Evolutionary conservation across 2,888 invertebrate genomes (phyloP).

Genomic region (Mactromeris polynyma): DNA sequence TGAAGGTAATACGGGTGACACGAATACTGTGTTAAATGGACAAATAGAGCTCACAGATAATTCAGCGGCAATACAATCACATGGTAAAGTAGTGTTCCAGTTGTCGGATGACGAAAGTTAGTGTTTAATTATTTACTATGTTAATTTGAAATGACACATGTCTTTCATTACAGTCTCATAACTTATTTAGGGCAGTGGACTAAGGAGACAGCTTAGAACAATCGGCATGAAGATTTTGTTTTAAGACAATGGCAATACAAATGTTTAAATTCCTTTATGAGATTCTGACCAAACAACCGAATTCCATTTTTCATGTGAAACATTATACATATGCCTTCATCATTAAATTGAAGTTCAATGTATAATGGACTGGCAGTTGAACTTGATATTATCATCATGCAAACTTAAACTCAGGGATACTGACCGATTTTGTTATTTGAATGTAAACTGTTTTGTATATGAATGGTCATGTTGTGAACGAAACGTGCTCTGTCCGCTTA

Average conservation of each 20-base stretch:
- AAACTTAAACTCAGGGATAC: neutral
- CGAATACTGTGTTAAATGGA: neutral
- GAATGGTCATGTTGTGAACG: no score
- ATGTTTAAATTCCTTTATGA: no score
- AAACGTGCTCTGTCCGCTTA: no score
- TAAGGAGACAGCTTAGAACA: no score
- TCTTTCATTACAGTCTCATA: neutral
- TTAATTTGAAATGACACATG: neutral
- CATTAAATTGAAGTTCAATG: neutral
- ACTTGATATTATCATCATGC: neutral
- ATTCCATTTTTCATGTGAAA: neutral
- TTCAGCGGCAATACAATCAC: neutral
- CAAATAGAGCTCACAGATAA: neutral
- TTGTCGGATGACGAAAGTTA: constrained; percentile 18
- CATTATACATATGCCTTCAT: neutral
- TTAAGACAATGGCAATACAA: no score
- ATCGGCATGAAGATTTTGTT: no score
- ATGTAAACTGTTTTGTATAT: neutral
- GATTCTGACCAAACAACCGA: no score
- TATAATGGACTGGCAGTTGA: neutral
- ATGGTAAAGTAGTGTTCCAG: constrained; percentile 6
- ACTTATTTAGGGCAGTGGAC: no score
- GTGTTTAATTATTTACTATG: neutral
- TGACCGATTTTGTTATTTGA: neutral
- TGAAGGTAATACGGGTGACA: constrained; percentile 11